phyloP scores from a whole-genome alignment of 2,797 vertebrate species.

The Neoniphon sammara region DNA sequence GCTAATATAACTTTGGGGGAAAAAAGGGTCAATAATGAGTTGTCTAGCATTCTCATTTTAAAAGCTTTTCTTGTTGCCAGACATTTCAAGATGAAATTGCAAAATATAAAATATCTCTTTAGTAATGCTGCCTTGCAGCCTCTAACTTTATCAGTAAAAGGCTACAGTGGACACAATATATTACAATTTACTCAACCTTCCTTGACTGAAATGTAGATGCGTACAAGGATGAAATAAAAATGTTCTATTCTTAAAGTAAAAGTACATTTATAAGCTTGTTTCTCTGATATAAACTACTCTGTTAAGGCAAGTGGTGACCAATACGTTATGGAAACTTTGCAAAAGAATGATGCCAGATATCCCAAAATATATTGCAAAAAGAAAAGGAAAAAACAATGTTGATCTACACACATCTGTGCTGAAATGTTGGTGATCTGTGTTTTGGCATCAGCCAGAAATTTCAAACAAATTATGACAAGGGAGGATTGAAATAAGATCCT shows the following conservation, averaged over 20 bases:
- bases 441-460: conserved; percentile 31
- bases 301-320: conserved; percentile 81
- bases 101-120: conserved; percentile 44
- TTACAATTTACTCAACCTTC: conserved; percentile 10
- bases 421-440: conserved; percentile 24
- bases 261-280: conserved; percentile 52
- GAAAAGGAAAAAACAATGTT: conserved; percentile 1
- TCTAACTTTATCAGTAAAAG: conserved; percentile 19
- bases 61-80: conserved; percentile 24
- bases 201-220: conserved; percentile 23
- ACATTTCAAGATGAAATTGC: conserved; percentile 31
- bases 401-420: conserved; percentile 14
- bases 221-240: conserved; percentile 37
- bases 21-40: conserved; percentile 15
- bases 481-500: conserved; percentile 20
- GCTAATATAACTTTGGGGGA: conserved; percentile 26
- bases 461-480: conserved; percentile 21
- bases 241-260: conserved; percentile 42
- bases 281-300: conserved; percentile 61
- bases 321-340: conserved; percentile 62
- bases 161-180: conserved; percentile 5
- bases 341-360: conserved; percentile 45
- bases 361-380: conserved; percentile 41
- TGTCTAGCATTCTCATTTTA: conserved; percentile 17
- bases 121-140: conserved; percentile 7